Evolutionary conservation across 2,888 invertebrate genomes (phyloP).

Genomic region (Agrilus mali): DNA sequence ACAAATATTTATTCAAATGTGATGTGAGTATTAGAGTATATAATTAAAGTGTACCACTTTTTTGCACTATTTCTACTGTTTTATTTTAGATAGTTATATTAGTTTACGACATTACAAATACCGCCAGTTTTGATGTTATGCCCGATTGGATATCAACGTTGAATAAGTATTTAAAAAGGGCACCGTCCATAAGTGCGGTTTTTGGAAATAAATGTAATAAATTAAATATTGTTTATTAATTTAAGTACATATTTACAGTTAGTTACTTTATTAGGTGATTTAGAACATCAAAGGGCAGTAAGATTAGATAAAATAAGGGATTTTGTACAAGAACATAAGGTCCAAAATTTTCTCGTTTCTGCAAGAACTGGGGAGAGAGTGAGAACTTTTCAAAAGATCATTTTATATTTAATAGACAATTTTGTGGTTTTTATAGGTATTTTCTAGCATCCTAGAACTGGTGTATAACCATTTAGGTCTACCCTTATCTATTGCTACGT

Average conservation of each 20-base stretch:
- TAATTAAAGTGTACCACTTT: neutral
- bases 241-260: neutral
- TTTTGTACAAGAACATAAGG: constrained; percentile 49
- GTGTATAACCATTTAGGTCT: constrained; percentile 57
- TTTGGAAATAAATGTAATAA: constrained; percentile 54
- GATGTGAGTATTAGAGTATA: constrained; percentile 41
- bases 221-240: neutral
- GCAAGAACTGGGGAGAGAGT: constrained; percentile 65
- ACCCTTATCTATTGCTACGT: constrained; percentile 28
- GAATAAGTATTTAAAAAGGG: constrained; percentile 33
- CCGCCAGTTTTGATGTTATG: constrained; percentile 65
- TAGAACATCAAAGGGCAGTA: constrained; percentile 61
- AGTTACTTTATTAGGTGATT: constrained; percentile 35
- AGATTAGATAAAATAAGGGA: constrained; percentile 49
- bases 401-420: neutral
- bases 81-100: constrained; percentile 58
- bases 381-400: constrained; percentile 15
- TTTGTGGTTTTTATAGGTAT: neutral
- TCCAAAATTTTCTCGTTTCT: constrained; percentile 50
- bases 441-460: constrained; percentile 39
- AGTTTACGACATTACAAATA: constrained; percentile 74
- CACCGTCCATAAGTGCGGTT: constrained; percentile 43
- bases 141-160: constrained; percentile 55
- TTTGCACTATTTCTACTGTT: neutral
- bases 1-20: constrained; percentile 56